Evolutionary conservation across 2,888 invertebrate species (phyloP), one percentile per base, ranked within the genome.

Genomic region (Camponotus fellah): DNA sequence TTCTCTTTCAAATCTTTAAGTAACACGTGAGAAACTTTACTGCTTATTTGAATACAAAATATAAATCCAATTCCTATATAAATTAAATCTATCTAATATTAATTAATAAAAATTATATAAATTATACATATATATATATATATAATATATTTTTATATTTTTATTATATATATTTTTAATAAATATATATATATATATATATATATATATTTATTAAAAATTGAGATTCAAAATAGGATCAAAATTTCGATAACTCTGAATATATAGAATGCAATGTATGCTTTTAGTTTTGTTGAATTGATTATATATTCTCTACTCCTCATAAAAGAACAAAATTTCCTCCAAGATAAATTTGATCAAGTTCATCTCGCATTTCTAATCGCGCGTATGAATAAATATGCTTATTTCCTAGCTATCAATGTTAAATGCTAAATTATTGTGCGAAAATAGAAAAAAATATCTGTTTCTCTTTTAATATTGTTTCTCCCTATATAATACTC

Each of bases 381-480:
- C 17, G n/a, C 8, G n/a, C 14, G 12, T 43, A 46, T 12, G 43
- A 46, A 46, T 46, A 46, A 46, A 46, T 46, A 46, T 14, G 12
- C 9, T 80, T 71, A 37, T 60, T 46, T 46, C 9, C 46, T 34
- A 37, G 46, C 26, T 60, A 58, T 43, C 21, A 68, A 77, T 58
- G 21, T 79, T 14, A 68, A 43, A 21, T 43, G 5, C 3, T 26
- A 14, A 43, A 56, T 56, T 10, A 8, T 14, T 8, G 60, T 37
- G 37, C 37, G 3, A 37, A 12, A 60, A 77, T 14, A 40, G 17
- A 1, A 17, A 37, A 32, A 60, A 71, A 69, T 69, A 69, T 69
- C 37, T 26, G n/a, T 8, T 68, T 17, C 43, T n/a, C 12, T 46
- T 43, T 46, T 80, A 71, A 62, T 80, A 80, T 80, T 46, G 43